Evolutionary conservation across 2,888 invertebrate genomes (phyloP), one percentile per base, ranked within the genome.

Genomic region (Mythimna impura): DNA sequence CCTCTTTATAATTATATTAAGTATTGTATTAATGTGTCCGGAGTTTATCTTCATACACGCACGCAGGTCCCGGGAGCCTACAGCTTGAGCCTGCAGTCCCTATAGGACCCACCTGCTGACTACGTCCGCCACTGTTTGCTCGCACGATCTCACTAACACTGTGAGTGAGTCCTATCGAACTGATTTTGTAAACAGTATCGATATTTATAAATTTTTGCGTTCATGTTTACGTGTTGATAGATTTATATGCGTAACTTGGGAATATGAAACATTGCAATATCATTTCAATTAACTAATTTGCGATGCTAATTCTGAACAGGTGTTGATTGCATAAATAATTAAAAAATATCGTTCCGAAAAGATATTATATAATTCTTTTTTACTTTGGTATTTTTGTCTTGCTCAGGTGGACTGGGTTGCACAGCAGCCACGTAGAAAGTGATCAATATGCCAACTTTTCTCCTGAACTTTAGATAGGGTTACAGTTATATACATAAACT

Each of bases 291-390:
- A 47, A 66, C 66, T 52, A 22, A 71, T 73, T 69, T 66, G 50
- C 30, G 14, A 78, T 76, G 78, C 78, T 66, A 76, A 76, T 78
- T 47, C 12, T 12, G 62, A 14, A 30, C 70, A 66, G 75, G 58
- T 79, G 79, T 57, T 43, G 76, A 50, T 43, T 67, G 80, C 40
- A 66, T 72, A 73, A 71, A 76, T 47, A 47, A 47, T 47, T 20
- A 47, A 43, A n/a, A 43, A 47, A 20, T 67, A 54, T 60, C 20
- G 22, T 34, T 36, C 4, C 8, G 17, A n/a, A 54, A 14, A 50
- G 14, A 54, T 43, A 14, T 17, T 1, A 36, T n/a, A 12, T 34
- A 0, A 14, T 55, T 52, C 12, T 3, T 4, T 54, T n/a, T 50
- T 17, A 2, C 8, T 50, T 55, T 43, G 7, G 7, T 54, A 3